A percentile compares a stretch with the other conserved stretches of the same genome.
These are phyloP conservation scores for Conops quadrifasciatus DNA, from an alignment of 2,888 invertebrate genomes.

Conservation along the genomic window DNA sequence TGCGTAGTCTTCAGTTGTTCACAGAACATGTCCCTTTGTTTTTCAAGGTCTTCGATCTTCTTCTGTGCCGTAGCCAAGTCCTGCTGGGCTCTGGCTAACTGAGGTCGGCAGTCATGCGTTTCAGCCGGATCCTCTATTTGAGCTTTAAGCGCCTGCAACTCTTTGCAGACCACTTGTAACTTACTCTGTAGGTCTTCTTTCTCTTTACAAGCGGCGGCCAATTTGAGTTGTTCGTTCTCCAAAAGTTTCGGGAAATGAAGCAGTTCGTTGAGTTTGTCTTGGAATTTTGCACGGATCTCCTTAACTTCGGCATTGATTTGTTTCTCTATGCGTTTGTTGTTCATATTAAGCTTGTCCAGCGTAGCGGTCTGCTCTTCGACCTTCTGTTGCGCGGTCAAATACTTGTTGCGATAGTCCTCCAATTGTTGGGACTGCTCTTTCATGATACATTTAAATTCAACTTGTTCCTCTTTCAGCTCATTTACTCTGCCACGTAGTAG, in stretches of 20 bases:
- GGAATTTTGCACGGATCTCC: slow-evolving; percentile 62
- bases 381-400: slow-evolving; percentile 61
- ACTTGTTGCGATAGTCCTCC: slow-evolving; percentile 63
- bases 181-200: slow-evolving; percentile 59
- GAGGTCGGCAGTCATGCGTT: slow-evolving; percentile 51
- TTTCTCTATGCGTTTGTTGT: slow-evolving; percentile 62
- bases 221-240: slow-evolving; percentile 61
- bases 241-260: slow-evolving; percentile 61
- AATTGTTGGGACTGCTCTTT: slow-evolving; percentile 62
- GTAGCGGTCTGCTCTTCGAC: slow-evolving; percentile 61
- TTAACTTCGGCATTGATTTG: slow-evolving; percentile 63
- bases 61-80: slow-evolving; percentile 52
- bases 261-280: slow-evolving; percentile 61
- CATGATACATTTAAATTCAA: slow-evolving; percentile 62
- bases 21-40: slow-evolving; percentile 58
- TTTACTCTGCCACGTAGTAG: slow-evolving; percentile 56
- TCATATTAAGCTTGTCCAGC: slow-evolving; percentile 60
- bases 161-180: slow-evolving; percentile 59
- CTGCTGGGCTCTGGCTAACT: slow-evolving; percentile 53
- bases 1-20: slow-evolving; percentile 57
- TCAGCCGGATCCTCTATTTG: slow-evolving; percentile 45
- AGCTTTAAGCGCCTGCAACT: slow-evolving; percentile 54
- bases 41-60: slow-evolving; percentile 54
- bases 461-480: slow-evolving; percentile 60
- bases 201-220: slow-evolving; percentile 57